A percentile compares a stretch with the other conserved stretches of the same genome.
Conservation (phyloP, 2,888 invertebrate genomes). For the Hybos culiciformis region DNA sequence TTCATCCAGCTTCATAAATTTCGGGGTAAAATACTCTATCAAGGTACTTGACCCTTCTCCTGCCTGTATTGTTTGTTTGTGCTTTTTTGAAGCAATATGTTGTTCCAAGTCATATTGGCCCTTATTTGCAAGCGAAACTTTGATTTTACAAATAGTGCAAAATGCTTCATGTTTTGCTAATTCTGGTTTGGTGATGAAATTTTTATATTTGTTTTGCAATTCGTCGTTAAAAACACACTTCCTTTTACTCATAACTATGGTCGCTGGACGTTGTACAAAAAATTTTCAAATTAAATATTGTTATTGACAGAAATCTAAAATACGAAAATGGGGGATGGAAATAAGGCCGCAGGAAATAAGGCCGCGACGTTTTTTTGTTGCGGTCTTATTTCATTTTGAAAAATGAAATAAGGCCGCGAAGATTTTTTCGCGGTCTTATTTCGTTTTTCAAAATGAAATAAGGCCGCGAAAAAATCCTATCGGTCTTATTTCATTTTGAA, state of each 20-base stretch:
- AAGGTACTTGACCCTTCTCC: slow-evolving; percentile 1
- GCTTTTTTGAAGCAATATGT: slow-evolving; percentile 3
- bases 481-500: too few relatives aligned
- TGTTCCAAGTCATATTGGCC: slow-evolving; percentile 5
- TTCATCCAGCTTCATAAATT: slow-evolving; percentile 3
- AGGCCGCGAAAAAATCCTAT: too few relatives aligned
- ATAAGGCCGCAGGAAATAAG: too few relatives aligned
- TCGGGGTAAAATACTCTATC: slow-evolving; percentile 1
- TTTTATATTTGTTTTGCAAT: slow-evolving; percentile 1
- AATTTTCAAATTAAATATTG: too few relatives aligned
- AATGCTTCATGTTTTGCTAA: slow-evolving; percentile 5
- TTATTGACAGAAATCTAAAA: not conserved
- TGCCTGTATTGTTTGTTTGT: slow-evolving; percentile 3
- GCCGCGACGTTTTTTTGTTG: too few relatives aligned
- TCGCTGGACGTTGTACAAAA: too few relatives aligned
- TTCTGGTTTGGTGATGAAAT: slow-evolving; percentile 2
- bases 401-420: too few relatives aligned
- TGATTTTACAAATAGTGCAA: slow-evolving; percentile 2
- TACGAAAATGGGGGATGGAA: too few relatives aligned
- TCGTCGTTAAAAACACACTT: not conserved
- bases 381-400: too few relatives aligned
- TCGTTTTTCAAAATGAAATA: too few relatives aligned
- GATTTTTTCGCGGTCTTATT: too few relatives aligned
- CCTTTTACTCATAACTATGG: not conserved
- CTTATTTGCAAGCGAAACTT: slow-evolving; percentile 6